Base-by-base conservation (phyloP, 2,113 vertebrate genomes). In the Pollimyrus isidori region DNA sequence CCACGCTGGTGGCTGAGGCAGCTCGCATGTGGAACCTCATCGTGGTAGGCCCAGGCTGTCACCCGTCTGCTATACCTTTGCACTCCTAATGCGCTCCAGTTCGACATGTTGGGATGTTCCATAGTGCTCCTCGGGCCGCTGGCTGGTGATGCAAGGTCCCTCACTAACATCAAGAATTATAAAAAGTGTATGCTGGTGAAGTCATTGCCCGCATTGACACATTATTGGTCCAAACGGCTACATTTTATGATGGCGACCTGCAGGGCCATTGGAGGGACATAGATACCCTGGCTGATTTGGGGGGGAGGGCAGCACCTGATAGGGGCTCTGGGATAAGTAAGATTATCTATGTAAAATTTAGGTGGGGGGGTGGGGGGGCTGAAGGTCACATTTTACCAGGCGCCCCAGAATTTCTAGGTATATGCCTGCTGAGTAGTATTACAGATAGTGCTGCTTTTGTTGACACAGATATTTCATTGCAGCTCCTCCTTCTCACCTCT, bases 1-100 rank as follows among this genome's bases (percentile, higher is more conserved):
- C 98, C 90, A 99, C 98, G 0, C 92, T 99, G 69, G 98, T 99
- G 91, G 98, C 98, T 0, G 98, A 98, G 89, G 97, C 98, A 0
- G 98, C 98, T 3, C 96, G 98, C 85, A 99, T 99, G 97, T 99
- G 97, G 97, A 98, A 99, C 95, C 97, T 99, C 91, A 99, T 98
- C 0, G 98, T 99, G 97, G 98, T 99, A 93, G 3, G 45, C 23
- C 11, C 53, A 30, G 17, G 26, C 86, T 23, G 48, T 30, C n/a
- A n/a, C 23, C 49, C 19, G 13, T 42, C 73, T 7, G 46, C 85
- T 7, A 26, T n/a, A 86, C 11, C 49, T 53, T 49, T 15, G 13
- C 23, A 50, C n/a, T 69, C 62, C 62, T 30, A 1, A 69, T 30
- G 23, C 15, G 35, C n/a, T 21, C 13, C 49, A 23, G 6, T 11